Conservation (phyloP, 2,888 invertebrate genomes). For the Dicranocentrus wangi region DNA sequence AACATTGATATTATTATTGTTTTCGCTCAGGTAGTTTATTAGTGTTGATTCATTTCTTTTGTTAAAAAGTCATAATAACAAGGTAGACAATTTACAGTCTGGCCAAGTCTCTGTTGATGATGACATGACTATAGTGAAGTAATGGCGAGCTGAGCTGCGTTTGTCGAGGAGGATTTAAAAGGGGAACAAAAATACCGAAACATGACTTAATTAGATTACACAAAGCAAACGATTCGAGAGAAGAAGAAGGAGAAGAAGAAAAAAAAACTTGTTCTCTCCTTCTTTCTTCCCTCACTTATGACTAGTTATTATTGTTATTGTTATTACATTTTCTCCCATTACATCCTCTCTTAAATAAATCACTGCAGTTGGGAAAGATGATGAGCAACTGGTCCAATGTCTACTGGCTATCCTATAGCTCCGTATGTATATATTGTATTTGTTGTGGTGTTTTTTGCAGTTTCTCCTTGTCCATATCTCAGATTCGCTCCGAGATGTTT, state of each 20-base stretch:
- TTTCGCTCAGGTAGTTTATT: constrained; percentile 4
- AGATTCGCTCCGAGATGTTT: no score
- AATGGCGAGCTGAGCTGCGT: no score
- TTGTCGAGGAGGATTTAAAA: background rate
- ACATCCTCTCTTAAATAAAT: constrained; percentile 51
- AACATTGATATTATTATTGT: no score
- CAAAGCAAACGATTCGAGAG: constrained; percentile 15
- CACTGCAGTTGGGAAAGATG: constrained; percentile 43
- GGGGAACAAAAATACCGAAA: constrained; percentile 38
- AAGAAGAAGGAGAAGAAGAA: no score
- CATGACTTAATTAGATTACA: constrained; percentile 60
- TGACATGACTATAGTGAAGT: no score
- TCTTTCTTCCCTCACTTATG: constrained; percentile 1
- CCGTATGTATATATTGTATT: no score
- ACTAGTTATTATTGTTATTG: constrained; percentile 54
- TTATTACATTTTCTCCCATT: constrained; percentile 49
- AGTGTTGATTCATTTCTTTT: constrained; percentile 11
- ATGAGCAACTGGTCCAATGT: constrained; percentile 13
- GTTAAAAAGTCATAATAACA: constrained; percentile 24
- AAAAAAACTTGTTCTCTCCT: constrained; percentile 43
- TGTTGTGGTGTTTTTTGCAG: no score
- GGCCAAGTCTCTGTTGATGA: background rate
- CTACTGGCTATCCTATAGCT: no score
- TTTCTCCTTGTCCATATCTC: no score
- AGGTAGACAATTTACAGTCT: background rate